A percentile compares a stretch with the other conserved stretches of the same genome.
Conservation (phyloP, 2,888 invertebrate genomes). For the Cephalotes varians region DNA sequence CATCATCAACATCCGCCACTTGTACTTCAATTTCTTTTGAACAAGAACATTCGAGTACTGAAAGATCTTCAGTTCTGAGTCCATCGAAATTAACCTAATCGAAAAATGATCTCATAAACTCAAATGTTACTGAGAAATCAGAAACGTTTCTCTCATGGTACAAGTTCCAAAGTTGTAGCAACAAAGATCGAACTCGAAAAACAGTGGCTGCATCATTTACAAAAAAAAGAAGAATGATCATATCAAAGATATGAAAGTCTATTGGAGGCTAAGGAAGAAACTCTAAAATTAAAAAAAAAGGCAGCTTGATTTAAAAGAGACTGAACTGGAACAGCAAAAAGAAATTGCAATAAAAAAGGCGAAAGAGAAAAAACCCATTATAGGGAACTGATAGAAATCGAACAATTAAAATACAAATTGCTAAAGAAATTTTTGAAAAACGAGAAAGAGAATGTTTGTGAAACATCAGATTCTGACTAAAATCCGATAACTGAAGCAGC, state of each 20-base stretch:
- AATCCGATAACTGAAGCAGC: too few relatives aligned
- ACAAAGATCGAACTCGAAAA: conserved; percentile 17
- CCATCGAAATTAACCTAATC: neutral
- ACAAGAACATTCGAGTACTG: neutral
- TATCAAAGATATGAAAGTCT: neutral
- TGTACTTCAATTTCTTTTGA: conserved; percentile 17
- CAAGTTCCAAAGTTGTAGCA: conserved; percentile 2
- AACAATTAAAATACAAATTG: conserved; percentile 23
- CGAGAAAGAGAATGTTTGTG: neutral
- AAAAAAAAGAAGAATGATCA: conserved; percentile 21
- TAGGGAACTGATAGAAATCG: conserved; percentile 11
- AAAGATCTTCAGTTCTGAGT: neutral
- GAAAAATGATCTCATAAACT: neutral
- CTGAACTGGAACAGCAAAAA: conserved; percentile 1
- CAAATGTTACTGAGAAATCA: neutral
- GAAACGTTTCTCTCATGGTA: neutral
- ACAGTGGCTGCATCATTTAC: conserved; percentile 3
- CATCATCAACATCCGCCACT: neutral
- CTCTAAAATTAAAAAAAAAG: conserved; percentile 19
- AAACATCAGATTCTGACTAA: neutral
- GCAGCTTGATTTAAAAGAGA: conserved; percentile 15
- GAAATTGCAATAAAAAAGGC: neutral
- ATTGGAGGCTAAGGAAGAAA: neutral
- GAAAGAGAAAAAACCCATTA: neutral
- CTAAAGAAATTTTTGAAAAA: neutral